A percentile compares a stretch with the other conserved stretches of the same genome.
Conservation (phyloP, 2,888 invertebrate species). For the Aplocera efformata region DNA sequence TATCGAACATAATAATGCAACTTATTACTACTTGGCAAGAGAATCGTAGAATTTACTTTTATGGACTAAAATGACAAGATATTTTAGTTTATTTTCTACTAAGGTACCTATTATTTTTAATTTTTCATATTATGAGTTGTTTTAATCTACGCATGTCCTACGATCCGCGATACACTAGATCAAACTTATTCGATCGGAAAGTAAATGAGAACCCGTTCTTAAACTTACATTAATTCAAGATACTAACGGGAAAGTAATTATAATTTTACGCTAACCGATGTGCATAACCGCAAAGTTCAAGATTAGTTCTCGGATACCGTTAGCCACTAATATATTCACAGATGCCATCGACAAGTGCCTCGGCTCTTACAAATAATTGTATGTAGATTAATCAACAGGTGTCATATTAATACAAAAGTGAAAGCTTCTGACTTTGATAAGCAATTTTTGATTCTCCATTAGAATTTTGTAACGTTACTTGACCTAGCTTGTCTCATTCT, state of each 20-base stretch:
- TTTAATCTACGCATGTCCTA: too few relatives aligned
- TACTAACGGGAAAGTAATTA: constrained; percentile 10
- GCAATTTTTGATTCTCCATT: constrained; percentile 21
- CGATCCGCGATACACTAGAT: too few relatives aligned
- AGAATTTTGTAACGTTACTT: constrained; percentile 23
- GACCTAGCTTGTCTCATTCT: constrained; percentile 17
- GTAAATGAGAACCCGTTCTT: neutral
- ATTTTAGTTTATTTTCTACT: too few relatives aligned
- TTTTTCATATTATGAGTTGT: too few relatives aligned
- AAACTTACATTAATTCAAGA: constrained; percentile 8
- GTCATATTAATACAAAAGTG: constrained; percentile 29
- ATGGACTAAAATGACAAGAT: too few relatives aligned
- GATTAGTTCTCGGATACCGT: constrained; percentile 16
- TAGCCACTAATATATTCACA: constrained; percentile 19
- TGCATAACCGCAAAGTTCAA: constrained; percentile 13
- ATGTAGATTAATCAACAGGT: constrained; percentile 18
- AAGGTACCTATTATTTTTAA: too few relatives aligned
- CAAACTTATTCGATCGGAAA: neutral
- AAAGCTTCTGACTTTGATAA: constrained; percentile 24
- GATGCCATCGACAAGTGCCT: constrained; percentile 5
- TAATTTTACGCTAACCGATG: constrained; percentile 7
- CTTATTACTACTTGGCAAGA: too few relatives aligned
- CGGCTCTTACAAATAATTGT: constrained; percentile 6
- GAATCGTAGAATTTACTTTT: too few relatives aligned
- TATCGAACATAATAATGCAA: too few relatives aligned